These are phyloP conservation scores for Tortricodes alternella DNA, from an alignment of 2,888 invertebrate species.

Conservation along the genomic window DNA sequence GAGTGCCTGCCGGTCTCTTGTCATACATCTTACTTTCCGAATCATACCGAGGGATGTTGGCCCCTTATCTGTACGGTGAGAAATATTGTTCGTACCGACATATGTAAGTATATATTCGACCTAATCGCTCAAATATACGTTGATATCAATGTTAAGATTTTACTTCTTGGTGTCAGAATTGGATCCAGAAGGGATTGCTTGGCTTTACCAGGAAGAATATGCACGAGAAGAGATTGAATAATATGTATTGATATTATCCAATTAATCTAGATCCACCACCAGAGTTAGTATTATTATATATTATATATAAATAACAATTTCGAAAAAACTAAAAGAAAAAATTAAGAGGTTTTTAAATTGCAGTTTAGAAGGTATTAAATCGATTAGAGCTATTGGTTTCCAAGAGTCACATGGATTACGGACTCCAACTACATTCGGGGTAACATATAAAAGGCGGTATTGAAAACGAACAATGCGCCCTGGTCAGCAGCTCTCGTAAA, in stretches of 20 bases:
- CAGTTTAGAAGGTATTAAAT: not conserved
- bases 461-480: slow-evolving; percentile 67
- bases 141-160: too few relatives aligned
- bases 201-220: too few relatives aligned
- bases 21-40: slow-evolving; percentile 52
- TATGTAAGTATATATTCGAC: too few relatives aligned
- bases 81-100: slow-evolving; percentile 8
- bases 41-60: slow-evolving; percentile 25
- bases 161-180: too few relatives aligned
- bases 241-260: too few relatives aligned
- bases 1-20: slow-evolving; percentile 46
- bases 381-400: slow-evolving; percentile 11
- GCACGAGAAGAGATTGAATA: too few relatives aligned
- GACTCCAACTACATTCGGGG: slow-evolving; percentile 52
- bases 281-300: too few relatives aligned
- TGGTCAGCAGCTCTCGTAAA: slow-evolving; percentile 71
- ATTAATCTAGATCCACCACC: too few relatives aligned
- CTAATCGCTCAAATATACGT: too few relatives aligned
- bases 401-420: slow-evolving; percentile 44
- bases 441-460: slow-evolving; percentile 63
- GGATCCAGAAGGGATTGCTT: too few relatives aligned
- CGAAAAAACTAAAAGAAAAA: too few relatives aligned
- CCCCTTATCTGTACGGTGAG: slow-evolving; percentile 26
- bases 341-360: not conserved
- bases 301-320: too few relatives aligned